Evolutionary conservation across 35 echinoderm and acorn worm species (phyloP), one percentile per base, ranked within the genome.

Genomic region (Heliocidaris erythrogramma): DNA sequence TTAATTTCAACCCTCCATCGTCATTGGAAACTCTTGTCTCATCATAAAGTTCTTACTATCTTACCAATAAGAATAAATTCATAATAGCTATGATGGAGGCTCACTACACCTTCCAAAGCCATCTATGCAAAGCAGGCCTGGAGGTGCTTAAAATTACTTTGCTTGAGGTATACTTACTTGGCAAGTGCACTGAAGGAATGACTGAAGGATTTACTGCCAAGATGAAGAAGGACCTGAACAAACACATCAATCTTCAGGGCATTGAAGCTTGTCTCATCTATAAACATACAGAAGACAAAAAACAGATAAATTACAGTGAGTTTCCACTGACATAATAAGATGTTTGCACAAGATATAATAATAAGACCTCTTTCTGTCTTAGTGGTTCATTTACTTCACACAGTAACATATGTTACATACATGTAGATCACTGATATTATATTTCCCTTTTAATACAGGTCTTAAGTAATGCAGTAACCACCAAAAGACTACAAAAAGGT

Each of bases 121-220:
- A 32, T 30, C 88, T 42, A 30, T 93, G 18, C 2, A 52, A 52
- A 2, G 24, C 12, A 94, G 17, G 18, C 2, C 27, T 29, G 49
- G 7, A 16, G 13, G 85, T 13, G 11, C 3, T 42, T 42, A 42
- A 42, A 42, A 42, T 42, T 1, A 42, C 35, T 27, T 78, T 78
- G 65, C 65, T n/a, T n/a, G 56, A n/a, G 65, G 65, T 78, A 27
- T 42, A 96, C 98, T 97, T 96, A 99, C 98, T 99, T 99, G 49
- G 98, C 98, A 61, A 99, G 97, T 29, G 98, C 98, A 97, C 98
- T 97, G 94, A 99, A 99, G 35, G 98, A 97, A 95, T 99, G 98
- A 91, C 97, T 97, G 96, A 99, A 99, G 35, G 98, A 99, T 60
- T 99, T 99, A 49, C 95, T 95, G 86, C 98, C 98, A 90, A 99